Evolutionary conservation across 1,140 invertebrate genomes (phyloP).

Genomic region (Pseudomyrmex sp.): DNA sequence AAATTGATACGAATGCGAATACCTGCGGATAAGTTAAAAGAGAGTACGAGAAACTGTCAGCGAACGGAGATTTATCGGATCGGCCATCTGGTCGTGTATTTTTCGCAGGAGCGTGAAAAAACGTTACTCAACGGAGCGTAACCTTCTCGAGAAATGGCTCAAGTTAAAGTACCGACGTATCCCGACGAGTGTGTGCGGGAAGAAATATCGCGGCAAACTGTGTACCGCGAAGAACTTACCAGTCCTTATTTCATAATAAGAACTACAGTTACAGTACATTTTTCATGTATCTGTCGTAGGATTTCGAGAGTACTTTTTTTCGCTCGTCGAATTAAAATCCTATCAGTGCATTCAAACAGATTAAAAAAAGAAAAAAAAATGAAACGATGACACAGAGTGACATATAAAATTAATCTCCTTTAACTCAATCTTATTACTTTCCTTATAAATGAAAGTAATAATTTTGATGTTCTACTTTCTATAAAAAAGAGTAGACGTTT

Average conservation of each 20-base stretch:
- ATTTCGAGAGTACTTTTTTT: not conserved
- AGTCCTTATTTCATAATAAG: slow-evolving; percentile 44
- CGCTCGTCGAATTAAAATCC: not conserved
- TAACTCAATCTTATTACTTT: too few species aligned
- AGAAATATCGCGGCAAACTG: slow-evolving; percentile 47
- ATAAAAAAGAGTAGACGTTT: not conserved
- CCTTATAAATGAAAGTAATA: too few species aligned
- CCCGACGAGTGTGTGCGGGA: slow-evolving; percentile 21
- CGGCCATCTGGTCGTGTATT: slow-evolving; percentile 44
- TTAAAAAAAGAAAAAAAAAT: too few species aligned
- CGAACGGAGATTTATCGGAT: slow-evolving; percentile 44
- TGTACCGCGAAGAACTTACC: slow-evolving; percentile 24
- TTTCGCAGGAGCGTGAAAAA: slow-evolving; percentile 48
- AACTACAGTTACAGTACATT: slow-evolving; percentile 25
- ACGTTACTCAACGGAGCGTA: slow-evolving; percentile 44
- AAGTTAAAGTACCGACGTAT: slow-evolving; percentile 52
- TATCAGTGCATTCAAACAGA: not conserved
- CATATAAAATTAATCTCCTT: too few species aligned
- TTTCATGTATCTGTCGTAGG: slow-evolving; percentile 25
- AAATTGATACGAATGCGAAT: slow-evolving; percentile 55
- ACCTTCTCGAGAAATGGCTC: slow-evolving; percentile 48
- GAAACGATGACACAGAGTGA: too few species aligned
- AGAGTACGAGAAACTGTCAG: slow-evolving; percentile 42
- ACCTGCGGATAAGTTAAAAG: slow-evolving; percentile 37
- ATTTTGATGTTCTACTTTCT: too few species aligned